Base-by-base conservation (phyloP, 2,113 vertebrate species). In the Pelvicachromis taeniatus region DNA sequence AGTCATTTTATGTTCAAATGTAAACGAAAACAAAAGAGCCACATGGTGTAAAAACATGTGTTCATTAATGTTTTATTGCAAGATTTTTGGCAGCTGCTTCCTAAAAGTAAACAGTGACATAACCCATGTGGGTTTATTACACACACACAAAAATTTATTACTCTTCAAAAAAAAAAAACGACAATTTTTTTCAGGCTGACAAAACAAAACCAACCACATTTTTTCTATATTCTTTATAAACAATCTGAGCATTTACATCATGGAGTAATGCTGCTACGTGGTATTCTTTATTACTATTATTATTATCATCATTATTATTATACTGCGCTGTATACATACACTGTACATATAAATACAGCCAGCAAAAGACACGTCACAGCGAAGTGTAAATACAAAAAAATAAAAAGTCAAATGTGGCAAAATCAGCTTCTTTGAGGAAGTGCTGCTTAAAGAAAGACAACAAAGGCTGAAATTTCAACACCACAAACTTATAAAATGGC, bases 101-200 rank as follows among this genome's bases (percentile, higher is more conserved):
- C 31, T 63, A 63, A 63, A 63, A 35, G 59, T 4, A 63, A 63
- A 63, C 59, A 38, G 17, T 63, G 33, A 38, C 9, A 19, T 3
- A 16, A 63, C 31, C 17, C 10, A 2, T 7, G 1, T n/a, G 1
- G 35, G 10, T 35, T 63, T 63, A 29, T n/a, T 38, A 38, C 5
- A 12, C 7, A 33, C 16, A 33, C 5, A 29, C 7, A n/a, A 4
- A 33, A 6, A n/a, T n/a, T n/a, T 1, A 19, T 5, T 17, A 59
- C 31, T 7, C 14, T 9, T 59, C 56, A 61, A 61, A 61, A 61
- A 5, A 17, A 33, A 33, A 31, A 33, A n/a, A n/a, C n/a, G n/a
- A n/a, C 0, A 1, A 6, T 0, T 23, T 56, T 56, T 58, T 29
- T 9, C n/a, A 1, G 1, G 14, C 56, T 17, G 23, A 61, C 16